Base-by-base conservation (phyloP, 2,797 vertebrate genomes). In the Brachyalestes nurse region DNA sequence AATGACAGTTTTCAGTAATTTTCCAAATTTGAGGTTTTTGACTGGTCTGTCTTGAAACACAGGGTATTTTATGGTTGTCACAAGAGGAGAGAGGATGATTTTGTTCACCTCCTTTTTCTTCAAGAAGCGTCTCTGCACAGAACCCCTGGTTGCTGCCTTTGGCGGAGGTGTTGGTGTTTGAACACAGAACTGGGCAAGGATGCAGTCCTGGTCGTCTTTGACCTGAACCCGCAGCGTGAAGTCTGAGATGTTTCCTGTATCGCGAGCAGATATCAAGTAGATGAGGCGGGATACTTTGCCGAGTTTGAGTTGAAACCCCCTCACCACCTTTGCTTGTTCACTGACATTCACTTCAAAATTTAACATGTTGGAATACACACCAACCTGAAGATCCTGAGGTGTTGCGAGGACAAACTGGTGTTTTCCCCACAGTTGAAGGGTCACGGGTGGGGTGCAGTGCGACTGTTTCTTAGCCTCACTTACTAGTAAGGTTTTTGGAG, bases 61-160 rank as follows among this genome's bases (percentile, higher is more conserved):
- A 0, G 97, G 98, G 72, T 98, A 98, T 86, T 96, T 98, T 62
- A 94, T 86, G 0, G 94, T 93, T n/a, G 95, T 89, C 0, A 95
- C 96, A 0, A 98, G 93, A 0, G 97, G 96, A 13, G 97, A 97
- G 76, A 99, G 88, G 70, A 97, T 91, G 49, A 98, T 97, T 86
- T 98, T 99, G 34, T 96, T 96, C 0, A 97, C 93, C 87, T 99
- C 97, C 0, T 97, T 99, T 92, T 97, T 99, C 89, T 99, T 99
- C 28, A 99, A 94, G 79, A 99, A 99, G 49, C 98, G 91, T 53
- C 98, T 93, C 66, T 96, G 97, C 62, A 94, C 95, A 0, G 90
- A 94, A 0, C 95, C 94, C 75, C 95, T 96, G 80, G 95, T 87
- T 38, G 94, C 95, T 0, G 95, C 92, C 88, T 97, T 99, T 0